Base-by-base conservation (phyloP, 2,797 vertebrate genomes). In the Tangara arthus region DNA sequence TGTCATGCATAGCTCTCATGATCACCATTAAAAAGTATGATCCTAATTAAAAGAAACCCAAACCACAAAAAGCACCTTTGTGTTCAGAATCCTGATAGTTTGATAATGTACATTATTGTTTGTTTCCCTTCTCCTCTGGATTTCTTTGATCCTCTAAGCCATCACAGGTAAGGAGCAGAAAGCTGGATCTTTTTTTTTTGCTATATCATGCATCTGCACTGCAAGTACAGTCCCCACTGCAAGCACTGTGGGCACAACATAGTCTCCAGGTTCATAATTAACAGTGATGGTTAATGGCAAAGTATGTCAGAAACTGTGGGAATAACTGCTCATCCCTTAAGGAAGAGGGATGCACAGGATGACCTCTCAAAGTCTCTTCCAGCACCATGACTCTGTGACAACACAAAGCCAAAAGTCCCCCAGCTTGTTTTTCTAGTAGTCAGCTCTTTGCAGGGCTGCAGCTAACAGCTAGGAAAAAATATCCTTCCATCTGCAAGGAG, bases 11-110 rank as follows among this genome's bases (percentile, higher is more conserved):
- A 72, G 39, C 72, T 92, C 87, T 55, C 79, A 79, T 83, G 87
- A 83, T 89, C 69, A 86, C 82, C 71, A 41, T 89, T 89, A 81
- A 27, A 55, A 92, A 88, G 32, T 78, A 59, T 78, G 79, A 72
- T 66, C 72, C 79, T 91, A 93, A 91, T 75, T 71, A 35, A 77
- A 94, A 94, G 71, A 37, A 32, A 73, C 49, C 5, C 24, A 61
- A 87, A 81, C 34, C 27, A 93, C 72, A 90, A 84, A 69, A 94
- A 82, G n/a, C 49, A 75, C n/a, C 44, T 92, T 93, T 95, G 76
- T 96, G 37, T 83, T 79, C 59, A 86, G 69, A 78, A 80, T 85
- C 35, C 42, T 72, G 47, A 23, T 72, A 46, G 34, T 61, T 89
- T 69, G 12, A 72, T 83, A 30, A 26, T 5, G 0, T 47, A 68